These are phyloP conservation scores for Pseudomyrmex gracilis DNA, from an alignment of 1,140 invertebrate species.

Conservation along the genomic window DNA sequence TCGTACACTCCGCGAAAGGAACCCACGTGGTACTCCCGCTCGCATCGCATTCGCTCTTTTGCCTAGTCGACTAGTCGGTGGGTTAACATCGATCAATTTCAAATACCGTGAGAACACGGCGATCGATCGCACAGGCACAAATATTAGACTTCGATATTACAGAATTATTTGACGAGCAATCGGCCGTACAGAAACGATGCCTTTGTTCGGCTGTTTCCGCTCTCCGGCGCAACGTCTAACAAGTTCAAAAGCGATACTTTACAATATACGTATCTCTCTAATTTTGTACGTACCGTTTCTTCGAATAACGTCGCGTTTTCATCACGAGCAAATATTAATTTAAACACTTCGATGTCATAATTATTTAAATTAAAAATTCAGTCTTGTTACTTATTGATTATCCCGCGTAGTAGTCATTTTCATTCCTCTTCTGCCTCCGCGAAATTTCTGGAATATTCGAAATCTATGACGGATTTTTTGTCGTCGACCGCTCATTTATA, in stretches of 20 bases:
- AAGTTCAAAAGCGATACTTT: background rate
- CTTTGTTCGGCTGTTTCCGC: conserved; percentile 24
- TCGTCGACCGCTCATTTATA: background rate
- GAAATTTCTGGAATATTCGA: background rate
- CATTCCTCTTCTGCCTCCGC: no score
- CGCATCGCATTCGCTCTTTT: background rate
- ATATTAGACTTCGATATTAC: conserved; percentile 64
- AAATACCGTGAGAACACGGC: no score
- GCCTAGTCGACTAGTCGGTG: background rate
- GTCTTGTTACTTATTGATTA: background rate
- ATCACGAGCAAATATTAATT: background rate
- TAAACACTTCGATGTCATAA: background rate
- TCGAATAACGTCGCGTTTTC: background rate
- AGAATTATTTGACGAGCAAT: conserved; percentile 51
- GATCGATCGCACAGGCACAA: conserved; percentile 14
- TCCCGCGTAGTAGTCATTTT: no score
- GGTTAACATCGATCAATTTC: background rate
- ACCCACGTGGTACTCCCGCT: background rate
- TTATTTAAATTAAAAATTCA: background rate
- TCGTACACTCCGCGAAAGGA: background rate
- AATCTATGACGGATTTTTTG: background rate
- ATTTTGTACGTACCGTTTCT: background rate
- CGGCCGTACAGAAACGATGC: conserved; percentile 6
- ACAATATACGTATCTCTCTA: background rate
- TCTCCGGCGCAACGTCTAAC: background rate